Percentiles rank a stretch among this genome's conserved stretches.
These are phyloP conservation scores for Dicyrtomina minuta DNA, from an alignment of 2,888 invertebrate species.

Conservation along the genomic window DNA sequence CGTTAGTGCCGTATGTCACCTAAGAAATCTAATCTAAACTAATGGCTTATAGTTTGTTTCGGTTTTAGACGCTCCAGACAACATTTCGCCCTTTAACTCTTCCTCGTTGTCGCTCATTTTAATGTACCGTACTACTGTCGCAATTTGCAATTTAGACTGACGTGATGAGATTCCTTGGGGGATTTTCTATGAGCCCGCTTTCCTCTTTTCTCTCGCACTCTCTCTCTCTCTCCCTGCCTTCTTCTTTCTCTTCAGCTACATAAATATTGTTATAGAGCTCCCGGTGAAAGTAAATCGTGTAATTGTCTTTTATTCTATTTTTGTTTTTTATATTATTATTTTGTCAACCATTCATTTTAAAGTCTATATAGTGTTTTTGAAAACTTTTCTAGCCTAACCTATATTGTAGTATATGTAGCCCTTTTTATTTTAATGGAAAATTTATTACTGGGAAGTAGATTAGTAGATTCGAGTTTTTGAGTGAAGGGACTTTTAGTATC, in stretches of 20 bases:
- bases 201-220: background rate
- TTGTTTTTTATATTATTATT: background rate
- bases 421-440: too few species aligned
- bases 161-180: slow-evolving; percentile 33
- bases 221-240: background rate
- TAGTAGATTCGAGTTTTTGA: too few species aligned
- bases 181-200: background rate
- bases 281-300: background rate
- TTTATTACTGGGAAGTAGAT: too few species aligned
- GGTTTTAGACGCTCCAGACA: background rate
- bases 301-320: background rate
- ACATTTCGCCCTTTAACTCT: slow-evolving; percentile 22
- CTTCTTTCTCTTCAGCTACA: background rate
- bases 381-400: too few species aligned
- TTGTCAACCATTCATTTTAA: background rate
- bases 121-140: slow-evolving; percentile 21
- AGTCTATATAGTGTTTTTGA: too few species aligned
- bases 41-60: slow-evolving; percentile 25
- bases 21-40: slow-evolving; percentile 32
- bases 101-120: slow-evolving; percentile 24
- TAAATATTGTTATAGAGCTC: background rate
- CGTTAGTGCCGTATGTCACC: slow-evolving; percentile 21
- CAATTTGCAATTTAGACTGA: slow-evolving; percentile 33
- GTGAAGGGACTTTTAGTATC: too few species aligned
- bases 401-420: too few species aligned